Evolutionary conservation across 2,888 invertebrate genomes (phyloP).

Genomic region (Clanis bilineata): DNA sequence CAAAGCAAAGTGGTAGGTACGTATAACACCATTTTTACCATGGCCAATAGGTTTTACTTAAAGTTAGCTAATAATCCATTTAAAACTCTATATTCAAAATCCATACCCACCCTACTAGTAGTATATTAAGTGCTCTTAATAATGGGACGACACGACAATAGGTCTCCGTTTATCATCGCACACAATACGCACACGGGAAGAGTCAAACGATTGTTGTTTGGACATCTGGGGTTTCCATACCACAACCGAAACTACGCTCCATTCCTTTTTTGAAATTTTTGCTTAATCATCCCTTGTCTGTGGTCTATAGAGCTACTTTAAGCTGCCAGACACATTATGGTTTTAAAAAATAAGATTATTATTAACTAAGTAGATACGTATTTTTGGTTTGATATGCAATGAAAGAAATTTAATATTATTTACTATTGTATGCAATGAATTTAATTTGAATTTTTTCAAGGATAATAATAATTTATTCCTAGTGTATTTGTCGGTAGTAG

Average conservation of each 20-base stretch:
- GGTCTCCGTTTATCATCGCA: slow-evolving; percentile 58
- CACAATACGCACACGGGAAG: slow-evolving; percentile 54
- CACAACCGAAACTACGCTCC: slow-evolving; percentile 46
- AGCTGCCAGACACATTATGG: not conserved
- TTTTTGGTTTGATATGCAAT: too few species aligned
- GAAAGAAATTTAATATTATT: too few species aligned
- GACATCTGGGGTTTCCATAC: slow-evolving; percentile 75
- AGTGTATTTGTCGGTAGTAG: too few species aligned
- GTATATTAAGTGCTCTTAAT: slow-evolving; percentile 73
- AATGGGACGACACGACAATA: slow-evolving; percentile 64
- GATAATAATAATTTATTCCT: too few species aligned
- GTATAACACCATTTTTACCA: too few species aligned
- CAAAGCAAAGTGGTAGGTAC: too few species aligned
- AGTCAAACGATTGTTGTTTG: slow-evolving; percentile 66
- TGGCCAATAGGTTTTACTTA: too few species aligned
- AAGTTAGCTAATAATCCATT: slow-evolving; percentile 10
- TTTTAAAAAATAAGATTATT: not conserved
- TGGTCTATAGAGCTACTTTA: not conserved
- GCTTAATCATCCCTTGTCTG: slow-evolving; percentile 46
- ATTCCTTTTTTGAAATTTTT: slow-evolving; percentile 48
- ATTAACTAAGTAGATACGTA: too few species aligned
- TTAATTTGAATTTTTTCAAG: too few species aligned
- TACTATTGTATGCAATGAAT: too few species aligned
- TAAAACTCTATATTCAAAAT: slow-evolving; percentile 13
- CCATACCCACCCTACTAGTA: slow-evolving; percentile 50